phyloP scores from a whole-genome alignment of 2,888 invertebrate species.

The Drosophila emarginata region DNA sequence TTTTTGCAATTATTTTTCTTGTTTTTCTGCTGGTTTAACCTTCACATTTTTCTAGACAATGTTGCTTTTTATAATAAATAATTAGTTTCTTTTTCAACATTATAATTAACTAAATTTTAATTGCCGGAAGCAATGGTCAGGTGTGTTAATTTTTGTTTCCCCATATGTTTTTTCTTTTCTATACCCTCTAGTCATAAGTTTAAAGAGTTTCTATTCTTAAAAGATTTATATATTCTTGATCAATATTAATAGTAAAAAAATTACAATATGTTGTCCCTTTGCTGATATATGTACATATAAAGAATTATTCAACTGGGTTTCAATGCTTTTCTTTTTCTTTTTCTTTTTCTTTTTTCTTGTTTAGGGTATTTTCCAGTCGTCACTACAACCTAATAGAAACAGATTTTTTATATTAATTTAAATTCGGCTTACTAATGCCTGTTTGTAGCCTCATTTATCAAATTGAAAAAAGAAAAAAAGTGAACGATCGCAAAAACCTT shows the following conservation, averaged over 20 bases:
- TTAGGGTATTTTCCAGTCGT: not conserved
- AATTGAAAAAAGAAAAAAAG: constrained; percentile 13
- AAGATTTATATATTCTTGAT: not conserved
- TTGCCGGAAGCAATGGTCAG: constrained; percentile 62
- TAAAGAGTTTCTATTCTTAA: not conserved
- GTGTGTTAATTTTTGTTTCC: constrained; percentile 22
- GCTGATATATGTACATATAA: no score
- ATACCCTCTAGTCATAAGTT: not conserved
- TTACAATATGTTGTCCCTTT: no score
- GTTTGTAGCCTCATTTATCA: constrained; percentile 39
- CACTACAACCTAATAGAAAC: not conserved
- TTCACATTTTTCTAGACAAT: constrained; percentile 48
- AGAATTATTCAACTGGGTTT: no score
- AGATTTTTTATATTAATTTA: constrained; percentile 24
- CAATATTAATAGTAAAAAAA: not conserved
- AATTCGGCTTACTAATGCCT: constrained; percentile 26
- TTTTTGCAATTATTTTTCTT: constrained; percentile 11
- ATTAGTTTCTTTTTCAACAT: constrained; percentile 46
- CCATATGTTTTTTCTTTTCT: not conserved
- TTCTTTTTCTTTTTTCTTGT: no score
- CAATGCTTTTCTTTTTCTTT: no score
- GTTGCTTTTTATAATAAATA: constrained; percentile 44
- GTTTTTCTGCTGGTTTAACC: constrained; percentile 39
- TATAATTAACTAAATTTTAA: constrained; percentile 61
- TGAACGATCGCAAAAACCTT: constrained; percentile 46